A percentile compares a stretch with the other conserved stretches of the same genome.
These are phyloP conservation scores for Leuctra nigra DNA, from an alignment of 2,888 invertebrate genomes.

Conservation along the genomic window DNA sequence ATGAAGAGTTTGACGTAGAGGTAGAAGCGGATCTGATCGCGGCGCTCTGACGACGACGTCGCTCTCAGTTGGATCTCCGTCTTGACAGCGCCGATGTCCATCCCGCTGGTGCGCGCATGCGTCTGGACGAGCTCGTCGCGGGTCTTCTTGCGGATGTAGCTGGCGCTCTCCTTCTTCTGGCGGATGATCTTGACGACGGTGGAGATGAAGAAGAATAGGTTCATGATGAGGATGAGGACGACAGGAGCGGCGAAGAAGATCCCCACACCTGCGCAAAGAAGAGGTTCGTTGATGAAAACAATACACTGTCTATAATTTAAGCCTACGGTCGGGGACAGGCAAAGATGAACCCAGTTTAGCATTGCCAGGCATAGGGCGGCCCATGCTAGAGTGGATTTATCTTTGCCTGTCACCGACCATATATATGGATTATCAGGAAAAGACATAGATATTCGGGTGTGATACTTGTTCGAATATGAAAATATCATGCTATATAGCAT, in stretches of 20 bases:
- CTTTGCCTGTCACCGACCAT: no score
- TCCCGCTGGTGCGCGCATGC: background rate
- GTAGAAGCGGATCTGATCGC: slow-evolving; percentile 32
- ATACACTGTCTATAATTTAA: no score
- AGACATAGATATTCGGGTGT: no score
- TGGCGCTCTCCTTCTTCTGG: slow-evolving; percentile 24
- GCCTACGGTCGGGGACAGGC: no score
- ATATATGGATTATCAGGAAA: no score
- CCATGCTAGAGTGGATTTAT: no score
- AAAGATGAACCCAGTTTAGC: no score
- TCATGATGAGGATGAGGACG: slow-evolving; percentile 37
- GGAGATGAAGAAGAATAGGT: slow-evolving; percentile 37
- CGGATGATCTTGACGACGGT: slow-evolving; percentile 35
- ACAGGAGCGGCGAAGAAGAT: slow-evolving; percentile 41
- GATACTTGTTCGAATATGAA: no score
- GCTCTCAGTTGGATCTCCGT: background rate
- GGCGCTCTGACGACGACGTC: slow-evolving; percentile 31
- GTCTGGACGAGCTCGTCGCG: slow-evolving; percentile 10
- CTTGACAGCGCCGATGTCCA: background rate
- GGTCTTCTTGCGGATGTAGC: slow-evolving; percentile 23
- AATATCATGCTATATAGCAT: no score
- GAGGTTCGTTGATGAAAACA: no score
- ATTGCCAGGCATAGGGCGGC: no score
- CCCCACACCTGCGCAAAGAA: no score
- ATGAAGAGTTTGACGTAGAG: slow-evolving; percentile 39